Evolutionary conservation across 2,113 vertebrate genomes (phyloP), one percentile per base, ranked within the genome.

Genomic region (Aegithalos caudatus): DNA sequence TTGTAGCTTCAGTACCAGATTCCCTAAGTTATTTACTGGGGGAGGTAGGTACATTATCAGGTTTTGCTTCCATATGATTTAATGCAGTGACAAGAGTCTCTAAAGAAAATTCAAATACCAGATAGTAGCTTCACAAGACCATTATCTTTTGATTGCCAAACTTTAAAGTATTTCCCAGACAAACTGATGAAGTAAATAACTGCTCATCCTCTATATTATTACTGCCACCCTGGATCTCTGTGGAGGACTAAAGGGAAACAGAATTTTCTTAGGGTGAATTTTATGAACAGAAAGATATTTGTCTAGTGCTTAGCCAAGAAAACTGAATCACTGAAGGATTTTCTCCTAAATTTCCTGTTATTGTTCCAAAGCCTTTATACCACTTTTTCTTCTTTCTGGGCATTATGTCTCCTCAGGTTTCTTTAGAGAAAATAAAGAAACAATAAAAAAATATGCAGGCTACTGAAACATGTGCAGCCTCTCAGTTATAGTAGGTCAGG

Each of bases 131-230:
- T 96, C 92, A 94, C 77, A 96, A 94, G 76, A 81, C 71, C 80
- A 91, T 96, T 96, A 95, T 95, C 85, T 95, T 96, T 95, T 97
- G 92, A 96, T 97, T 97, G 95, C 90, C 93, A 94, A 94, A 97
- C 95, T 96, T 97, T 62, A 95, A 95, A 96, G 92, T 82, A 85
- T 96, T 96, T 96, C 94, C 95, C 94, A 96, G 73, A 95, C 93
- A 88, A 85, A 81, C 92, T 86, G 86, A 95, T 96, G 93, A 97
- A 97, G 93, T 94, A 93, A 96, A 95, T 97, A 96, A 96, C 96
- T 97, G 94, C 82, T 95, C 81, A 94, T 95, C 92, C 92, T 94
- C 65, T 95, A 9, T 96, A 85, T 91, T 96, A 96, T 94, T 97
- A 87, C 86, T 87, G 92, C 94, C 94, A 94, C 83, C 86, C 80